Base-by-base conservation (phyloP, 1,140 invertebrate species). In the Caenorhabditis inopinata region DNA sequence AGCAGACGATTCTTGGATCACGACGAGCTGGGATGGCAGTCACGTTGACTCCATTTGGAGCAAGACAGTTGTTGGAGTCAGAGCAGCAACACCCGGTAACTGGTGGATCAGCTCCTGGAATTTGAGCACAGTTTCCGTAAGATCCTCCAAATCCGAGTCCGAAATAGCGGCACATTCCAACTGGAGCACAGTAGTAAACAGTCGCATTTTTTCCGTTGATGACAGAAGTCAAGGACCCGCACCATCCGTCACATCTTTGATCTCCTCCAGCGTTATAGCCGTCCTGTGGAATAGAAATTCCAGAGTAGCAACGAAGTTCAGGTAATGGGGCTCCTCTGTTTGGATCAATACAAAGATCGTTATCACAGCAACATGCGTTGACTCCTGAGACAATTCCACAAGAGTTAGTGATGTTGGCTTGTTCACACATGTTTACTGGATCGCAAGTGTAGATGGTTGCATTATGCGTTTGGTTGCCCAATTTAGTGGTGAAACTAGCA, bases 391-490 rank as follows among this genome's bases (percentile, higher is more conserved):
- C 45, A 12, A 0, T 21, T 47, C 48, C 62, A 45, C 78, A 79
- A 27, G 51, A 42, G 68, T 79, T 79, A 27, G 62, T n/a, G 48
- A 79, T 74, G 29, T 68, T 68, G 16, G 46, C 35, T 32, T 47
- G 42, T 32, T 42, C 21, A 68, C 81, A 82, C 45, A 82, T 81
- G 14, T 62, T 79, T 14, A 81, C 58, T 35, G 81, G 81, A 42
- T 82, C 81, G 51, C 81, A 82, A 29, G 81, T 80, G 81, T 82
- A 82, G 62, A 82, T 49, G 46, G 77, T 81, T n/a, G 73, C 62
- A 49, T 81, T 81, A 45, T 81, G 75, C 14, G 29, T 11, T 35
- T 81, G 79, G 29, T 58, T 58, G 25, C 23, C 53, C 45, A 74
- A 58, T 5, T 25, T 49, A n/a, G 78, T 79, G 62, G 46, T 38